phyloP scores from a whole-genome alignment of 2,797 vertebrate species.

The Natrix natrix region DNA sequence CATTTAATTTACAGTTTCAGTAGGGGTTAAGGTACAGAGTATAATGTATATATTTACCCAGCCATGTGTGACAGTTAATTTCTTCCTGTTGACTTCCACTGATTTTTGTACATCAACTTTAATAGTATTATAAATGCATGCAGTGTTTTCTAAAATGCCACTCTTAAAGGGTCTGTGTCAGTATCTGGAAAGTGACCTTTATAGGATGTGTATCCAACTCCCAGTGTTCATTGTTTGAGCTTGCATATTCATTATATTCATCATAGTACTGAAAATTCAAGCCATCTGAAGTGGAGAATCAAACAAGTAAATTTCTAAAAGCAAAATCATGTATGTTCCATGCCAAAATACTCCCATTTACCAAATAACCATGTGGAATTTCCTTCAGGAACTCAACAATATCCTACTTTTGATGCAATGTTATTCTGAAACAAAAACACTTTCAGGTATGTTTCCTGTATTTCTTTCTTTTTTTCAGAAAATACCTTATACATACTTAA shows the following conservation, averaged over 20 bases:
- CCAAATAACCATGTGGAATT: constrained; percentile 49
- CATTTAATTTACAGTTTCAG: constrained; percentile 32
- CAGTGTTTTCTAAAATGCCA: constrained; percentile 23
- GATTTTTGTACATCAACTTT: constrained; percentile 8
- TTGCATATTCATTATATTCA: constrained; percentile 1
- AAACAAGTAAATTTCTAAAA: not conserved
- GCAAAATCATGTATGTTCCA: constrained; percentile 39
- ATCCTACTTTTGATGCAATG: constrained; percentile 67
- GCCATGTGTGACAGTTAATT: constrained; percentile 7
- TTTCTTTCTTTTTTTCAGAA: constrained; percentile 57
- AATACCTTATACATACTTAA: constrained; percentile 52
- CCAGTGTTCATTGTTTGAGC: not conserved
- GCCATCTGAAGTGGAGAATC: not conserved
- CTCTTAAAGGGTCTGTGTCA: constrained; percentile 14
- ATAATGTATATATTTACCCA: constrained; percentile 15
- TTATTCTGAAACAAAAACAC: constrained; percentile 67
- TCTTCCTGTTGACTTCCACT: not conserved
- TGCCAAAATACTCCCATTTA: constrained; percentile 50
- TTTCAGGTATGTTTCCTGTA: constrained; percentile 59
- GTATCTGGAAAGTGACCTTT: constrained; percentile 1
- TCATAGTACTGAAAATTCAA: constrained; percentile 5
- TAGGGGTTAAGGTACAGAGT: constrained; percentile 24
- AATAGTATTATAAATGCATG: constrained; percentile 6
- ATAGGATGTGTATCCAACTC: not conserved
- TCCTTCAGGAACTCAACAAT: constrained; percentile 63